These are phyloP conservation scores for Accipiter cooperii DNA, from an alignment of 2,113 vertebrate species.

Conservation along the genomic window DNA sequence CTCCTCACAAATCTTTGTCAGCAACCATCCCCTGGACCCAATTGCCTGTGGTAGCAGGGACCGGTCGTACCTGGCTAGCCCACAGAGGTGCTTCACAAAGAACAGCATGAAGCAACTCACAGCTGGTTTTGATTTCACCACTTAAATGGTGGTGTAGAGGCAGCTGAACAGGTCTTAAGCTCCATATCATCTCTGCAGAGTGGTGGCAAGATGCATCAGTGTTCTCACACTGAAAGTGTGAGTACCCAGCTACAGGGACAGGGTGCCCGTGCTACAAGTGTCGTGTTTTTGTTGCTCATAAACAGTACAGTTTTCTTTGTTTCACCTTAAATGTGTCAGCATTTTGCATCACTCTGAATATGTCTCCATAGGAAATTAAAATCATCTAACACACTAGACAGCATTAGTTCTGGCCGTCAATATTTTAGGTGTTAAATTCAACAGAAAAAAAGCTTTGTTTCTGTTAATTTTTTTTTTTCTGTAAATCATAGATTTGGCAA, in stretches of 20 bases:
- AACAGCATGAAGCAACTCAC: background rate
- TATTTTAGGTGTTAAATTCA: background rate
- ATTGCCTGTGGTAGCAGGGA: slow-evolving; percentile 22
- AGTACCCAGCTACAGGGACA: background rate
- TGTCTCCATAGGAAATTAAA: background rate
- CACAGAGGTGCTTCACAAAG: background rate
- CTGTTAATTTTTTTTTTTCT: background rate
- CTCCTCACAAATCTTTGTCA: background rate
- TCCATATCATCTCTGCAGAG: background rate
- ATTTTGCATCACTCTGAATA: background rate
- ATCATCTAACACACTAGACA: background rate
- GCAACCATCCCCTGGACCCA: background rate
- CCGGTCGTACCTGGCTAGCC: background rate
- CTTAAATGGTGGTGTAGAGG: background rate
- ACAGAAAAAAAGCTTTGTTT: background rate
- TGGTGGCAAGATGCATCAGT: background rate
- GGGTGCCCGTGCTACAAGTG: background rate
- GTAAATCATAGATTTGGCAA: background rate
- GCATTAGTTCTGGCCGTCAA: background rate
- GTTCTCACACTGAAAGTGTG: background rate
- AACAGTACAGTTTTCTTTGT: background rate
- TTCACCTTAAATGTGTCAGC: background rate
- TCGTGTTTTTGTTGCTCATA: background rate
- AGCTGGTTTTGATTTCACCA: slow-evolving; percentile 2
- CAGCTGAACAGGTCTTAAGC: background rate